Conservation (phyloP, 2,113 vertebrate genomes). For the Gymnocephalus cernua region DNA sequence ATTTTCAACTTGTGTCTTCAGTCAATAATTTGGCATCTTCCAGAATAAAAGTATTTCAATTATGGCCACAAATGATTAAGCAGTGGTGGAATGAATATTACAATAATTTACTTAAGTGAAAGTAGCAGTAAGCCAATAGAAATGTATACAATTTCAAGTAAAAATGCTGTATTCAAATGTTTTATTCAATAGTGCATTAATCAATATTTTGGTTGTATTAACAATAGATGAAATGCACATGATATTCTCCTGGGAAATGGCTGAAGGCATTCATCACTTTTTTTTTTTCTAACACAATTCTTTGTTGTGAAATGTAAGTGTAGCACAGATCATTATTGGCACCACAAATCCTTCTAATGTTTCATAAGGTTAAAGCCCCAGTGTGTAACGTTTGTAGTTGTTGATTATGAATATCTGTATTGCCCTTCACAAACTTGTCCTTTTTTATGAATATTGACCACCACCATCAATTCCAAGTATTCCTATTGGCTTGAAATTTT, state of each 20-base stretch:
- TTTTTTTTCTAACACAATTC: constrained; percentile 29
- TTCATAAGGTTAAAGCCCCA: constrained; percentile 51
- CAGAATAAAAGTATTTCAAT: background rate
- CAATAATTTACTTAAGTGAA: background rate
- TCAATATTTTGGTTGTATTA: too few species aligned
- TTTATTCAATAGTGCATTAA: background rate
- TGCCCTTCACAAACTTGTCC: too few species aligned
- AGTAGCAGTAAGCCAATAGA: background rate
- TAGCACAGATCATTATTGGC: constrained; percentile 56
- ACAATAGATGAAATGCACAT: constrained; percentile 17
- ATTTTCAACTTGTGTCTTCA: constrained; percentile 7
- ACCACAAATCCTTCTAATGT: constrained; percentile 61
- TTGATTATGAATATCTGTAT: too few species aligned
- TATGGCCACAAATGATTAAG: background rate
- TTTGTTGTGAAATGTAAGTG: constrained; percentile 51
- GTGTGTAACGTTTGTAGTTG: too few species aligned
- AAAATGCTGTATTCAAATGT: background rate
- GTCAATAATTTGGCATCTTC: background rate
- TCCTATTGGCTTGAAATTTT: too few species aligned
- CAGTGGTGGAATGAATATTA: background rate
- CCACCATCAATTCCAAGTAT: too few species aligned
- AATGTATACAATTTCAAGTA: background rate
- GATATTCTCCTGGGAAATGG: constrained; percentile 55
- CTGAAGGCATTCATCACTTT: constrained; percentile 54
- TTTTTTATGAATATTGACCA: too few species aligned